These are phyloP conservation scores for Atta texana DNA, from an alignment of 1,140 invertebrate species.

Conservation along the genomic window DNA sequence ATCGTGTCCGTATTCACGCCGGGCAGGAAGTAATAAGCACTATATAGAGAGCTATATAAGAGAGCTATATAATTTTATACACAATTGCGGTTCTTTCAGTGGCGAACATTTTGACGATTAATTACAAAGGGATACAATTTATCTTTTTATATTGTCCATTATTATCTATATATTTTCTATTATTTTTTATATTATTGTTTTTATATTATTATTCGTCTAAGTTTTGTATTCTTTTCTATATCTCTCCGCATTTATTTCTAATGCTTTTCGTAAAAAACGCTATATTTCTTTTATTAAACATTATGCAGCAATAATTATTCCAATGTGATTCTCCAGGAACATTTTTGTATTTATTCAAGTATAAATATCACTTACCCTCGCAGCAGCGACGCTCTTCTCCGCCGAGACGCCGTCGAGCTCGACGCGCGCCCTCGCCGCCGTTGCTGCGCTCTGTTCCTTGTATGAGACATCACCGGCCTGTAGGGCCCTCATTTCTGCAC, in stretches of 20 bases:
- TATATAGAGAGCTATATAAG: not conserved
- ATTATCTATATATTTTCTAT: too few species aligned
- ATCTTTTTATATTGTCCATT: not conserved
- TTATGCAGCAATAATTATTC: not conserved
- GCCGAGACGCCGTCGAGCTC: conserved; percentile 92
- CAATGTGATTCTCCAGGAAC: not conserved
- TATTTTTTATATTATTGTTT: not conserved
- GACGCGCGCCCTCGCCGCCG: conserved; percentile 88
- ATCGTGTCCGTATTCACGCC: not conserved
- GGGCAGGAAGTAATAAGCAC: conserved; percentile 7
- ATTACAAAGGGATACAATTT: not conserved
- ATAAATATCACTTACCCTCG: conserved; percentile 87
- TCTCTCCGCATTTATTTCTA: not conserved
- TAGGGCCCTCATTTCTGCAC: conserved; percentile 92
- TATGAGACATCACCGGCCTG: conserved; percentile 93
- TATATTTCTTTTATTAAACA: not conserved
- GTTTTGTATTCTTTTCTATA: not conserved
- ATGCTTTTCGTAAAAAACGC: not conserved
- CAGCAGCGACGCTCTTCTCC: conserved; percentile 91
- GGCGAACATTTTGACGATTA: not conserved
- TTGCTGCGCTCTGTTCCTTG: conserved; percentile 89
- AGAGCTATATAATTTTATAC: not conserved
- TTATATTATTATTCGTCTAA: not conserved
- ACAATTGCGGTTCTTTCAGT: not conserved
- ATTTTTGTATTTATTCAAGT: not conserved